Evolutionary conservation across 2,797 vertebrate genomes (phyloP).

Genomic region (Semaprochilodus insignis): DNA sequence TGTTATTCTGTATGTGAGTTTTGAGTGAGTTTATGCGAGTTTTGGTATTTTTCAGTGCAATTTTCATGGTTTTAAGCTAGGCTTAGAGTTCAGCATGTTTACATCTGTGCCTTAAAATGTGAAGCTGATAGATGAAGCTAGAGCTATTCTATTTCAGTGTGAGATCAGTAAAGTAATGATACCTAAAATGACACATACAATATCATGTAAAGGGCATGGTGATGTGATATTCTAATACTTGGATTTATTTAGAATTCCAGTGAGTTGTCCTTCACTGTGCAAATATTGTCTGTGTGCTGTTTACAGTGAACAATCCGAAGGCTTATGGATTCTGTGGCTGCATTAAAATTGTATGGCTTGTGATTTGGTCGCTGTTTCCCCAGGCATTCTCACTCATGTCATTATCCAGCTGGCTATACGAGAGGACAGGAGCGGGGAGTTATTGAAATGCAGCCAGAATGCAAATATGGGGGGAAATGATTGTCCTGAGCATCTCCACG

Average conservation of each 20-base stretch:
- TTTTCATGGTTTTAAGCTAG: not conserved
- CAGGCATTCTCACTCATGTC: conserved; percentile 62
- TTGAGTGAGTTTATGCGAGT: not conserved
- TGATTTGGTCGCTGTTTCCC: conserved; percentile 54
- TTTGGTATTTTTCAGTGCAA: too few species aligned
- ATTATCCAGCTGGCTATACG: conserved; percentile 67
- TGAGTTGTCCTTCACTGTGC: too few species aligned
- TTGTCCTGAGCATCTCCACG: conserved; percentile 59
- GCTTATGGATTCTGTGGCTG: conserved; percentile 1
- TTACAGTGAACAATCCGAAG: conserved; percentile 2
- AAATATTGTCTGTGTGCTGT: not conserved
- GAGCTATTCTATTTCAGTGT: not conserved
- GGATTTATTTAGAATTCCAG: not conserved
- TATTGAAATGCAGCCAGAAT: conserved; percentile 58
- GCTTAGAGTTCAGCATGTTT: not conserved
- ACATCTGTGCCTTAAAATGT: not conserved
- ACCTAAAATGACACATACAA: not conserved
- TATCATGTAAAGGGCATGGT: too few species aligned
- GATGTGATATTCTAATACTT: not conserved
- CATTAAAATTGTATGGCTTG: conserved; percentile 48
- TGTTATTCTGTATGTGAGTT: not conserved
- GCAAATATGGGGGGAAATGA: conserved; percentile 64
- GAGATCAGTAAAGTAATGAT: not conserved
- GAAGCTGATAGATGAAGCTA: not conserved
- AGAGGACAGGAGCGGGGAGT: conserved; percentile 38